Conservation (phyloP, 2,797 vertebrate species). For the Chromobotia macracanthus region DNA sequence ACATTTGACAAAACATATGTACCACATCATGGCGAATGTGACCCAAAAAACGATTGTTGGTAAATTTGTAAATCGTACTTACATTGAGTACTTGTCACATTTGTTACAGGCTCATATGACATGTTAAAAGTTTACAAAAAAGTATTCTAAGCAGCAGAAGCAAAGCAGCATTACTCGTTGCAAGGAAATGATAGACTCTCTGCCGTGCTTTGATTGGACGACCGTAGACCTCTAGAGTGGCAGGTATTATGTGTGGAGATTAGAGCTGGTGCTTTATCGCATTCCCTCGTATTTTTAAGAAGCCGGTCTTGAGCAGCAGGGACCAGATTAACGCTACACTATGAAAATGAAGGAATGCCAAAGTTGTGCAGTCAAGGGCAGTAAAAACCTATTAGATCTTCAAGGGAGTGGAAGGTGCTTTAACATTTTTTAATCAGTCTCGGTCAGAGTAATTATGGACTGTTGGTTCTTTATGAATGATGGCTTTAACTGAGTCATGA, state of each 20-base stretch:
- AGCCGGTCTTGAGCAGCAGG: conserved; percentile 32
- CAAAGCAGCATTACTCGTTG: conserved; percentile 42
- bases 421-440: conserved; percentile 8
- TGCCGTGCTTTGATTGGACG: conserved; percentile 26
- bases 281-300: conserved; percentile 42
- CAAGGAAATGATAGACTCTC: background rate
- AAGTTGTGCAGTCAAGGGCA: conserved; percentile 49
- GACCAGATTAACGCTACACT: conserved; percentile 36
- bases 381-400: conserved; percentile 55
- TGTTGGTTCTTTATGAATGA: conserved; percentile 34
- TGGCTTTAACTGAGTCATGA: background rate
- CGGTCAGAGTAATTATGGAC: conserved; percentile 31
- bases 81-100: background rate
- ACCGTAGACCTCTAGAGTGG: conserved; percentile 17
- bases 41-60: background rate
- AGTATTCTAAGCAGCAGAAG: conserved; percentile 31
- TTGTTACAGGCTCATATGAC: background rate
- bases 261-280: conserved; percentile 44
- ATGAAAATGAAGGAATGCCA: conserved; percentile 35
- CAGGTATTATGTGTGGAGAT: conserved; percentile 52
- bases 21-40: background rate
- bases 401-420: conserved; percentile 48
- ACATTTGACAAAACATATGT: conserved; percentile 18
- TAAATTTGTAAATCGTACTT: background rate
- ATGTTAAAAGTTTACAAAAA: conserved; percentile 12